Evolutionary conservation across 2,113 vertebrate genomes (phyloP).

Genomic region (Cettia cetti): DNA sequence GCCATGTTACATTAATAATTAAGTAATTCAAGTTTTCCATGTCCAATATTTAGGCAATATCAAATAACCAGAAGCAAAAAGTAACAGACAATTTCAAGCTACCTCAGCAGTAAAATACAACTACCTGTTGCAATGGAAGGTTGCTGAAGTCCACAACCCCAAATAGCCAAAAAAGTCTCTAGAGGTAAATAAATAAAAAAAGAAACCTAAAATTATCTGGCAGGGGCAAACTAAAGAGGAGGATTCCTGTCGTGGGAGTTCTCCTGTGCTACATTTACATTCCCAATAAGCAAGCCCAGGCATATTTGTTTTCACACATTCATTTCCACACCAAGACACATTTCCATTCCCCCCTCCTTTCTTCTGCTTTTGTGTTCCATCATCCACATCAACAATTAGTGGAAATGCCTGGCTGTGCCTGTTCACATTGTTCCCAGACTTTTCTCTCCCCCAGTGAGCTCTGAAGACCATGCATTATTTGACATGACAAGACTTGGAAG

Average conservation of each 20-base stretch:
- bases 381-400: constrained; percentile 62
- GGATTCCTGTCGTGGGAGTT: constrained; percentile 35
- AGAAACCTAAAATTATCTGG: background rate
- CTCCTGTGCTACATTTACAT: background rate
- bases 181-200: background rate
- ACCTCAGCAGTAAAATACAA: background rate
- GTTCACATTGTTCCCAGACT: constrained; percentile 50
- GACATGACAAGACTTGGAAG: constrained; percentile 41
- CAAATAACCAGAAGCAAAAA: background rate
- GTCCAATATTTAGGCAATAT: background rate
- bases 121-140: background rate
- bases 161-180: background rate
- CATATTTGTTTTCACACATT: constrained; percentile 36
- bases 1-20: background rate
- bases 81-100: background rate
- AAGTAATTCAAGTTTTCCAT: background rate
- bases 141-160: background rate
- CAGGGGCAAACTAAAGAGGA: background rate
- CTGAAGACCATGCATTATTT: constrained; percentile 61
- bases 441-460: constrained; percentile 54
- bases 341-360: constrained; percentile 38
- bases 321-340: constrained; percentile 30
- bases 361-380: constrained; percentile 54
- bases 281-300: constrained; percentile 42
- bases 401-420: constrained; percentile 63